These are phyloP conservation scores for Ennomos erosarius DNA, from an alignment of 2,888 invertebrate species.

Conservation along the genomic window DNA sequence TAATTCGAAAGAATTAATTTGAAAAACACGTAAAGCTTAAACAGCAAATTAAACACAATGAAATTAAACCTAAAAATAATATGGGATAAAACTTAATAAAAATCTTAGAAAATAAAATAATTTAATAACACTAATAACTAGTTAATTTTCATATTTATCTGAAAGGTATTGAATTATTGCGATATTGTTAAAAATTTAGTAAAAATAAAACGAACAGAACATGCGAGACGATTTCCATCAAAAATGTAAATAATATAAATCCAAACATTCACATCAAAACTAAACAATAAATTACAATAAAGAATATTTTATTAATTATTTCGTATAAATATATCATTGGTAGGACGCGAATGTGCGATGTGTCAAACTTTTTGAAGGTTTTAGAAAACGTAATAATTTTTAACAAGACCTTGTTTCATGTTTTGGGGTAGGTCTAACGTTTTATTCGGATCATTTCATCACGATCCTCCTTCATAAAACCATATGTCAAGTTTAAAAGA, in stretches of 20 bases:
- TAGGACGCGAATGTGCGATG: conserved; percentile 3
- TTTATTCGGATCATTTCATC: too few relatives aligned
- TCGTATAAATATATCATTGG: neutral
- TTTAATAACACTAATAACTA: conserved; percentile 15
- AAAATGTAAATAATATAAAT: conserved; percentile 4
- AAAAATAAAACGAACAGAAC: conserved; percentile 9
- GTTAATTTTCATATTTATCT: conserved; percentile 7
- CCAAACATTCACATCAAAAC: conserved; percentile 22
- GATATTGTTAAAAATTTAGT: neutral
- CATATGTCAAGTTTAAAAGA: too few relatives aligned
- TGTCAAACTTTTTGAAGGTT: neutral
- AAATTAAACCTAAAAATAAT: conserved; percentile 23
- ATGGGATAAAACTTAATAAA: conserved; percentile 2
- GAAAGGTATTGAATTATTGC: conserved; percentile 2
- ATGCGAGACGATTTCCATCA: conserved; percentile 20
- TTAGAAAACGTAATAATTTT: too few relatives aligned
- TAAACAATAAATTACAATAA: conserved; percentile 1
- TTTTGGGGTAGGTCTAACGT: too few relatives aligned
- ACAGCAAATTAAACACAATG: conserved; percentile 40
- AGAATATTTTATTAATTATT: neutral
- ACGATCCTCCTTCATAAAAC: too few relatives aligned
- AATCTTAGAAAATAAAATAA: conserved; percentile 8
- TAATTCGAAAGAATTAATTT: conserved; percentile 18
- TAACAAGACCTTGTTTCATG: too few relatives aligned
- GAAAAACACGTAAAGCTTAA: conserved; percentile 39